Percentiles rank a stretch among this genome's conserved stretches.
These are phyloP conservation scores for Diadegma fenestrale DNA, from an alignment of 2,888 invertebrate genomes.

Conservation along the genomic window DNA sequence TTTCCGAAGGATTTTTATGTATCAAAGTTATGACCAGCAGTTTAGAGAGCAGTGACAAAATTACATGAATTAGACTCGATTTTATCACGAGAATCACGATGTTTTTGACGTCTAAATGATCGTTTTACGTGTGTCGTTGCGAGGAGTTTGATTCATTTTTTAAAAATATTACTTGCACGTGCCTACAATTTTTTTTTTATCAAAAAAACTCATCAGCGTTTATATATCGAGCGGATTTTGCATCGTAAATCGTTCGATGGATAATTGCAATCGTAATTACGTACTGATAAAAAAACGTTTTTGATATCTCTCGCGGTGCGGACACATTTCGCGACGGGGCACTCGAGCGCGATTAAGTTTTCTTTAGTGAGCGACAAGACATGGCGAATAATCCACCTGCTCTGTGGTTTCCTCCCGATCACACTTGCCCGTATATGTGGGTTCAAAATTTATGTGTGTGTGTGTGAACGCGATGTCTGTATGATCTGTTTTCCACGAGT, in stretches of 20 bases:
- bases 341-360: slow-evolving; percentile 37
- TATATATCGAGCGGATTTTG: neutral
- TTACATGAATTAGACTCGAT: slow-evolving; percentile 2
- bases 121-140: neutral
- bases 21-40: neutral
- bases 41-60: neutral
- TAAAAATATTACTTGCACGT: neutral
- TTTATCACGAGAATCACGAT: neutral
- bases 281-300: slow-evolving; percentile 20
- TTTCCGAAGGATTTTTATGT: neutral
- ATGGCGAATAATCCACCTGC: slow-evolving; percentile 44
- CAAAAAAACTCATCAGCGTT: slow-evolving; percentile 34
- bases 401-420: slow-evolving; percentile 10
- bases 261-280: slow-evolving; percentile 58
- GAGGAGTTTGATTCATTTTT: neutral
- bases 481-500: slow-evolving; percentile 50
- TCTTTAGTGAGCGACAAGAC: slow-evolving; percentile 39
- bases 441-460: slow-evolving; percentile 4
- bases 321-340: slow-evolving; percentile 54
- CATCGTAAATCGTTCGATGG: slow-evolving; percentile 48
- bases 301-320: slow-evolving; percentile 13
- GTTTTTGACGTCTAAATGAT: neutral
- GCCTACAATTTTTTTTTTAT: neutral
- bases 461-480: slow-evolving; percentile 5
- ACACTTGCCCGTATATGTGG: neutral